A percentile compares a stretch with the other conserved stretches of the same genome.
Evolutionary conservation across 2,888 invertebrate genomes (phyloP).

Genomic region (Pandemis heparana): DNA sequence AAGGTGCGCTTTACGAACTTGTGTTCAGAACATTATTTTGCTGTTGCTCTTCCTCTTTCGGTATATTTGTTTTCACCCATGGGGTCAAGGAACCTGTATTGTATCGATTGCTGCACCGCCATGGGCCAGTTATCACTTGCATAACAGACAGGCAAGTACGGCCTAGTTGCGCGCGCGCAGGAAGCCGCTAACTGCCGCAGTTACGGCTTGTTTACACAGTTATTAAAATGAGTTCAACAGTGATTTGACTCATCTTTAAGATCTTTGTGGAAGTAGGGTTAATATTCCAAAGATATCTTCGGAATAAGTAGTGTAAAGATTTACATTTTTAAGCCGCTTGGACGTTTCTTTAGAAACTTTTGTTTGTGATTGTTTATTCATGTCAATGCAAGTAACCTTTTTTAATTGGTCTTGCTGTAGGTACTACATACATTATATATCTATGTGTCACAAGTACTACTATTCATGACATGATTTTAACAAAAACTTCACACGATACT

Average conservation of each 20-base stretch:
- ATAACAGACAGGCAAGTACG: slow-evolving; percentile 67
- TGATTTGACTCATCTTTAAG: slow-evolving; percentile 62
- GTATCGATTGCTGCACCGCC: slow-evolving; percentile 29
- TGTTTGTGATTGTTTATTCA: too few species aligned
- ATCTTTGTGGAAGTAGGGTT: neutral
- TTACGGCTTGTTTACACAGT: slow-evolving; percentile 71
- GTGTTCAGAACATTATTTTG: neutral
- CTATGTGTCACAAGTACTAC: too few species aligned
- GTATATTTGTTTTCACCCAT: slow-evolving; percentile 14
- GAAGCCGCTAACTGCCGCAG: slow-evolving; percentile 74
- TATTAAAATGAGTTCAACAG: slow-evolving; percentile 73
- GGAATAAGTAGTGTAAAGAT: neutral
- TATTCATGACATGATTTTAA: neutral
- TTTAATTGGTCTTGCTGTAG: too few species aligned
- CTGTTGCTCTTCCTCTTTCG: slow-evolving; percentile 17
- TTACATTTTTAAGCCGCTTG: too few species aligned
- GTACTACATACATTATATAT: too few species aligned
- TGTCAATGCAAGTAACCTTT: too few species aligned
- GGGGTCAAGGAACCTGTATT: slow-evolving; percentile 33
- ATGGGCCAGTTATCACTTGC: slow-evolving; percentile 68
- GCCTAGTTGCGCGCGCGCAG: slow-evolving; percentile 71
- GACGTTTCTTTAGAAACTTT: too few species aligned
- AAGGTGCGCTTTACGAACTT: too few species aligned
- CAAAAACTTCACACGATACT: neutral
- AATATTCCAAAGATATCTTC: neutral